Base-by-base conservation (phyloP, 2,888 invertebrate species). In the Seladonia tumulorum region DNA sequence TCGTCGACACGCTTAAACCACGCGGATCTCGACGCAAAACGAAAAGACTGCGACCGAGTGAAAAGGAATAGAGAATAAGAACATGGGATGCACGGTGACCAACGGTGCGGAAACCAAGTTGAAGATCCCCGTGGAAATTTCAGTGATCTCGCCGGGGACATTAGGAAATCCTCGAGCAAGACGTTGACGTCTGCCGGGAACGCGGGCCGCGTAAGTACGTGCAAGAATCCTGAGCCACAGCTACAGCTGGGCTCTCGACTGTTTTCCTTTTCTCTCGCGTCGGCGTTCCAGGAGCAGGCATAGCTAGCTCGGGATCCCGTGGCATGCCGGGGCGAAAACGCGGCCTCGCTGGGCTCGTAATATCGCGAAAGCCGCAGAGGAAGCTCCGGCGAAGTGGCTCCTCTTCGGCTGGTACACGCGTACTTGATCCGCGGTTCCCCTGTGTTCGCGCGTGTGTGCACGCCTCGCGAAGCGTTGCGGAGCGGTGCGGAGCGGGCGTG, bases 281-380 rank as follows among this genome's bases (percentile, higher is more conserved):
- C 66, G 49, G 29, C 78, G 63, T 82, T 83, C 82, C 63, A 7
- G 35, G 35, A 4, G n/a, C 68, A 22, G 39, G 22, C 47, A 63
- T 76, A 35, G 70, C 57, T 76, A 35, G 70, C 57, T 35, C 77
- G 79, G 60, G 73, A 68, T 53, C 53, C 76, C 81, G 76, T 72
- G 83, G 85, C 89, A 81, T 73, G 76, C 76, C 77, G 76, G 60
- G 82, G 82, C 86, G 82, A 77, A 85, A 57, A 83, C 85, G 74
- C 68, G 84, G 80, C 79, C 70, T 70, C 66, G 78, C 66, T 66
- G 35, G 35, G 83, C 63, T 86, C 79, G 86, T 89, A 89, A 90
- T 90, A 87, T 89, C 89, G 87, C 87, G 86, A 89, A 88, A 89
- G 82, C 90, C 90, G 79, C 90, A 90, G 90, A 90, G 90, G 90